Evolutionary conservation across 2,113 vertebrate genomes (phyloP).

Genomic region (Zonotrichia leucophrys): DNA sequence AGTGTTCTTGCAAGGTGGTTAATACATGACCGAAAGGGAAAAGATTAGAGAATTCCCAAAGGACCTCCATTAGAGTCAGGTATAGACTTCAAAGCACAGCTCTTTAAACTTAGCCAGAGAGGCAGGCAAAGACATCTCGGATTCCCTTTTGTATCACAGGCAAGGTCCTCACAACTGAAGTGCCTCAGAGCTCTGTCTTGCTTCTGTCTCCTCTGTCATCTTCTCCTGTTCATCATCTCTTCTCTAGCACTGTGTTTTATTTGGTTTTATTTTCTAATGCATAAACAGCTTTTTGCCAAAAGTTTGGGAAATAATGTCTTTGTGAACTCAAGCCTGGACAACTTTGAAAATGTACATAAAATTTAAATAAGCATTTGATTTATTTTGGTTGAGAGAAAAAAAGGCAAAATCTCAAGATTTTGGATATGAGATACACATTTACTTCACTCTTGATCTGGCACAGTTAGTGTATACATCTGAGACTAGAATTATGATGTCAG

Average conservation of each 20-base stretch:
- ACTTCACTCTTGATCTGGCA: not conserved
- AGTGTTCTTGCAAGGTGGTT: not conserved
- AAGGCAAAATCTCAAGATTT: not conserved
- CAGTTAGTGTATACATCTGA: not conserved
- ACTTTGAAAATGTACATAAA: not conserved
- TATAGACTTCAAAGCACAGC: not conserved
- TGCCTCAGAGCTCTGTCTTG: constrained; percentile 35
- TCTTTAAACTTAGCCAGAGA: not conserved
- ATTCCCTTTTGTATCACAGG: not conserved
- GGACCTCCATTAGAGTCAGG: not conserved
- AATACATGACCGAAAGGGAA: not conserved
- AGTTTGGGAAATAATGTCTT: not conserved
- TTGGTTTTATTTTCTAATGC: not conserved
- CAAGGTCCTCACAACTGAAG: not conserved
- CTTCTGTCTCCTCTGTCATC: constrained; percentile 8
- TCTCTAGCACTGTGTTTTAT: not conserved
- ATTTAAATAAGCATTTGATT: not conserved
- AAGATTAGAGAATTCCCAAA: not conserved
- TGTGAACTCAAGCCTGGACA: not conserved
- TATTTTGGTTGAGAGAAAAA: not conserved
- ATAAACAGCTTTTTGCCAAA: not conserved
- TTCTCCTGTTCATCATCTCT: not conserved
- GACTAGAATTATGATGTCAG: not conserved
- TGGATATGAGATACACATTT: not conserved
- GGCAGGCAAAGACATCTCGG: not conserved